A percentile compares a stretch with the other conserved stretches of the same genome.
These are phyloP conservation scores for Thalassoma bifasciatum DNA, from an alignment of 2,113 vertebrate genomes.

Conservation along the genomic window DNA sequence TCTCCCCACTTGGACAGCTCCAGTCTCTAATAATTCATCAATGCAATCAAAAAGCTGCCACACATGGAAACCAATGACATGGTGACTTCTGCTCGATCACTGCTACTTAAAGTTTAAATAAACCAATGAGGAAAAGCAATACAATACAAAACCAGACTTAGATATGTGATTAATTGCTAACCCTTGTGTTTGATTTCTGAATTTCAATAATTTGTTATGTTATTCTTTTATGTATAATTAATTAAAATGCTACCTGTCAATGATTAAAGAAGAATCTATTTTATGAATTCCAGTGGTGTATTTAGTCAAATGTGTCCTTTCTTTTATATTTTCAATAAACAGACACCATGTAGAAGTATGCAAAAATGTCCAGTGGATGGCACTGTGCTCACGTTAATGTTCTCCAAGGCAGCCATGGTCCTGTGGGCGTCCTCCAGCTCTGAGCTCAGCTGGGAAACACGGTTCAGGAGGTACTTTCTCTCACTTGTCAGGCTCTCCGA, in stretches of 20 bases:
- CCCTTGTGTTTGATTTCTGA: not conserved
- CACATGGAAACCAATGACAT: too few species aligned
- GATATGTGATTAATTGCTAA: not conserved
- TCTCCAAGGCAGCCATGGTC: slow-evolving; percentile 81
- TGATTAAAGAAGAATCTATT: not conserved
- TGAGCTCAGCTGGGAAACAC: slow-evolving; percentile 79
- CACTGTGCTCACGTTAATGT: slow-evolving; percentile 82
- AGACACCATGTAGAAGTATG: slow-evolving; percentile 10
- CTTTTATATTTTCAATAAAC: not conserved
- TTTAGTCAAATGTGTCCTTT: not conserved
- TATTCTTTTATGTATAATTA: too few species aligned
- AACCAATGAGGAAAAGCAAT: too few species aligned
- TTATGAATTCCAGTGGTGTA: too few species aligned
- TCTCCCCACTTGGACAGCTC: too few species aligned
- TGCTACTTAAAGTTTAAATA: too few species aligned
- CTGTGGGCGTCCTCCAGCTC: slow-evolving; percentile 80
- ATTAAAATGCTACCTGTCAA: not conserved
- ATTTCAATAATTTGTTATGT: too few species aligned
- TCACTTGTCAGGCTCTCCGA: slow-evolving; percentile 76
- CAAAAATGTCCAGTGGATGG: slow-evolving; percentile 60
- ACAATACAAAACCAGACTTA: not conserved
- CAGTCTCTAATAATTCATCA: too few species aligned
- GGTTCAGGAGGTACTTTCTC: slow-evolving; percentile 76
- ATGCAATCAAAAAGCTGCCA: too few species aligned
- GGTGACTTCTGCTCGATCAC: too few species aligned